phyloP scores from a whole-genome alignment of 2,113 vertebrate genomes.

The Pungitius pungitius region DNA sequence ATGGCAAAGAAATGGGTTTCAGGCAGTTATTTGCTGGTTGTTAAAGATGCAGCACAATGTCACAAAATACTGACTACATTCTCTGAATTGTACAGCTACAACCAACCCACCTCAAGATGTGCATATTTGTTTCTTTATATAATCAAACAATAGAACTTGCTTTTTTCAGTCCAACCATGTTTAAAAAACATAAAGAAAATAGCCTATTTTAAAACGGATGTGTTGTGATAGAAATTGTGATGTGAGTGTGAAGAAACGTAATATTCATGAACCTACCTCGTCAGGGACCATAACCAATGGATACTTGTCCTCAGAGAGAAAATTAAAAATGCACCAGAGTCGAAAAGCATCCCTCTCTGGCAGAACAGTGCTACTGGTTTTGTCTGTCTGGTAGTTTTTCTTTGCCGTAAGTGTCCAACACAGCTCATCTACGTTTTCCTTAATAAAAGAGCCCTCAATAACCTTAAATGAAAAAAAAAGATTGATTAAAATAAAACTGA shows the following conservation, averaged over 20 bases:
- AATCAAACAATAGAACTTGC: neutral
- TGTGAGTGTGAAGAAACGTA: neutral
- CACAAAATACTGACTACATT: slow-evolving; percentile 22
- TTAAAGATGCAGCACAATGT: slow-evolving; percentile 28
- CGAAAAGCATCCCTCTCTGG: slow-evolving; percentile 89
- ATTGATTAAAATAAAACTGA: neutral
- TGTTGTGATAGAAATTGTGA: neutral
- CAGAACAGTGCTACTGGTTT: slow-evolving; percentile 79
- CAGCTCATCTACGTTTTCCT: slow-evolving; percentile 93
- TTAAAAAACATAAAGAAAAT: neutral
- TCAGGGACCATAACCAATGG: slow-evolving; percentile 94
- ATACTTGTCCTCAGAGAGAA: slow-evolving; percentile 96
- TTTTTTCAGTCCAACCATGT: neutral
- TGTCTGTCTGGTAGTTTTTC: slow-evolving; percentile 90
- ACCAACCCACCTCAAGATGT: neutral
- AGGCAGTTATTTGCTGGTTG: slow-evolving; percentile 9
- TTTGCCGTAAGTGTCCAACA: slow-evolving; percentile 97
- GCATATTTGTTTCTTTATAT: neutral
- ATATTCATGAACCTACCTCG: slow-evolving; percentile 84
- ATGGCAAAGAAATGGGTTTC: slow-evolving; percentile 50
- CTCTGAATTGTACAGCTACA: neutral
- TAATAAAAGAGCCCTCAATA: slow-evolving; percentile 90
- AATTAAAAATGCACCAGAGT: slow-evolving; percentile 98
- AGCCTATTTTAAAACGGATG: neutral
- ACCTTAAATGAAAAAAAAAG: slow-evolving; percentile 80